Evolutionary conservation across 2,888 invertebrate species (phyloP), one percentile per base, ranked within the genome.

Genomic region (Alentia gelatinosa): DNA sequence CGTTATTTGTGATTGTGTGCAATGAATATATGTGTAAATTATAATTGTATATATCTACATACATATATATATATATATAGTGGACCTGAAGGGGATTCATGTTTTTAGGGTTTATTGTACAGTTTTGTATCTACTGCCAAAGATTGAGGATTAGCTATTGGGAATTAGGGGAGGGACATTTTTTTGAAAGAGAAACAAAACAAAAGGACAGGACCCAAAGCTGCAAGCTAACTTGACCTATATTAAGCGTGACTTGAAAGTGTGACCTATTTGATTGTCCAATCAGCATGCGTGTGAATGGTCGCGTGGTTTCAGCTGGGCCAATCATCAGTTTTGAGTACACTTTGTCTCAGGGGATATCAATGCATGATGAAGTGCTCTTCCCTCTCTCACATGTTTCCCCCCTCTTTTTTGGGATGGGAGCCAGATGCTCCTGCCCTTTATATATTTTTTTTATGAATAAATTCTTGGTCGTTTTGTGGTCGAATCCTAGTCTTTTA

Each of bases 111-210:
- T 86, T 86, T 86, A 86, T 86, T 86, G 50, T 86, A 50, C 30
- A 86, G 33, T 26, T 86, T 86, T 86, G 47, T 86, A 86, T 86
- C 86, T 86, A 47, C 86, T 86, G 86, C 86, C 86, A 86, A 86
- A 86, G 86, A 86, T 79, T 79, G 79, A 79, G 79, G 37, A 79
- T 79, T 79, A 79, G 79, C 39, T 79, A 79, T 74, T 12, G 74
- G 74, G 74, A 33, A 33, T 79, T 79, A 35, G 35, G 37, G 79
- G 39, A 35, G 5, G 15, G 79, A 23, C 15, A 37, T 37, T 19
- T 37, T 35, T 56, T 56, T 56, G n/a, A 56, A 47, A 47, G 19
- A 47, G 47, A 47, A 47, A 47, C 19, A 47, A 56, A 39, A 39
- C 15, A 39, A 19, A 35, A 35, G 12, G 37, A 79, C 35, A 39